Conservation (phyloP, 2,888 invertebrate species). For the Therioaphis trifolii region DNA sequence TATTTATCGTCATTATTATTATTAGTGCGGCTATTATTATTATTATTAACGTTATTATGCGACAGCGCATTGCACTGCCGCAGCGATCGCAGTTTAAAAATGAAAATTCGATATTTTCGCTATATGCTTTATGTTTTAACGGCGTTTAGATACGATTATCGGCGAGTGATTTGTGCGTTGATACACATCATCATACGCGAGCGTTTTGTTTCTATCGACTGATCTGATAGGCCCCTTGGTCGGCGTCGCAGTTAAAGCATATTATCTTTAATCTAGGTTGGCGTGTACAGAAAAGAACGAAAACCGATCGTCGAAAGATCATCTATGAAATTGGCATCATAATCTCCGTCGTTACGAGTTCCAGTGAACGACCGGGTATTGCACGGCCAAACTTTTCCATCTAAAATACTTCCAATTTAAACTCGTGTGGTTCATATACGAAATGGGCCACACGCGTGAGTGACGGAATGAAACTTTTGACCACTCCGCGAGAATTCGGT, state of each 20-base stretch:
- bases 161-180: too few relatives aligned
- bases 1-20: slow-evolving; percentile 29
- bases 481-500: neutral
- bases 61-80: neutral
- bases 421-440: neutral
- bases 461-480: neutral
- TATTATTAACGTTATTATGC: neutral
- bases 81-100: too few relatives aligned
- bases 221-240: too few relatives aligned
- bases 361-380: too few relatives aligned
- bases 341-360: neutral
- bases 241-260: too few relatives aligned
- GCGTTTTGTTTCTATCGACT: too few relatives aligned
- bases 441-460: neutral
- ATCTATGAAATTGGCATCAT: neutral
- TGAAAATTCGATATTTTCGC: too few relatives aligned
- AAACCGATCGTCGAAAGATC: neutral
- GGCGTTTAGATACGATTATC: too few relatives aligned
- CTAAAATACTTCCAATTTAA: neutral
- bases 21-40: neutral
- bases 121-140: too few relatives aligned
- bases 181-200: too few relatives aligned
- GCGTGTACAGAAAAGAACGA: too few relatives aligned
- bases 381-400: slow-evolving; percentile 17
- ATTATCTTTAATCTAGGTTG: too few relatives aligned